These are phyloP conservation scores for Ictalurus punctatus DNA, from an alignment of 2,113 vertebrate species.

Conservation along the genomic window DNA sequence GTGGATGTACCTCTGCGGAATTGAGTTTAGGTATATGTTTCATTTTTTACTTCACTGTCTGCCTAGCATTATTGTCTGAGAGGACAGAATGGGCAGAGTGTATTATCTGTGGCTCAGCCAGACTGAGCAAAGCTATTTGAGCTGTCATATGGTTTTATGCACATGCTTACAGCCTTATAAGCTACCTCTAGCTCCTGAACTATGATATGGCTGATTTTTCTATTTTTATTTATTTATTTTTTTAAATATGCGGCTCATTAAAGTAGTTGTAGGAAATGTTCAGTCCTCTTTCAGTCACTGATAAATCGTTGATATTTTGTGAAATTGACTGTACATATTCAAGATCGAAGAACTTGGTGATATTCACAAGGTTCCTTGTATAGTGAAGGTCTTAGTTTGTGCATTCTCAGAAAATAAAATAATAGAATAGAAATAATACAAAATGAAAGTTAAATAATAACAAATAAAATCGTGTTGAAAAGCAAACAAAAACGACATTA, in stretches of 20 bases:
- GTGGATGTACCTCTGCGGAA: conserved; percentile 56
- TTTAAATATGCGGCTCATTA: not conserved
- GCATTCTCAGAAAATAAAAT: not conserved
- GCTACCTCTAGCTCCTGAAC: conserved; percentile 2
- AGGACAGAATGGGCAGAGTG: conserved; percentile 29
- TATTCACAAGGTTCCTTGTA: not conserved
- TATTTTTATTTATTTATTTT: not conserved
- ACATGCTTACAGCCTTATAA: conserved; percentile 30
- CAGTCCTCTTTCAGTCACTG: not conserved
- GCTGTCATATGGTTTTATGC: conserved; percentile 46
- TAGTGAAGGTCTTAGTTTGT: not conserved
- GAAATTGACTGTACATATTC: not conserved
- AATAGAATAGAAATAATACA: too few relatives aligned
- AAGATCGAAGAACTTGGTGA: not conserved
- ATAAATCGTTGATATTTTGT: not conserved
- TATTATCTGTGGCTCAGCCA: conserved; percentile 37
- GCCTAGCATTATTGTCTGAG: conserved; percentile 35
- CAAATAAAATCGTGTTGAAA: not conserved
- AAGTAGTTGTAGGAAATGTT: not conserved
- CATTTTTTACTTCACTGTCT: conserved; percentile 62
- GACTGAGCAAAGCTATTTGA: conserved; percentile 40
- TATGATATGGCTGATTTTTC: not conserved
- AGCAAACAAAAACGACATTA: not conserved
- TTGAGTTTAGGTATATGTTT: conserved; percentile 64
- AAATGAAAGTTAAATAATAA: not conserved